Evolutionary conservation across 2,113 vertebrate species (phyloP), one percentile per base, ranked within the genome.

Genomic region (Varanus salvator): DNA sequence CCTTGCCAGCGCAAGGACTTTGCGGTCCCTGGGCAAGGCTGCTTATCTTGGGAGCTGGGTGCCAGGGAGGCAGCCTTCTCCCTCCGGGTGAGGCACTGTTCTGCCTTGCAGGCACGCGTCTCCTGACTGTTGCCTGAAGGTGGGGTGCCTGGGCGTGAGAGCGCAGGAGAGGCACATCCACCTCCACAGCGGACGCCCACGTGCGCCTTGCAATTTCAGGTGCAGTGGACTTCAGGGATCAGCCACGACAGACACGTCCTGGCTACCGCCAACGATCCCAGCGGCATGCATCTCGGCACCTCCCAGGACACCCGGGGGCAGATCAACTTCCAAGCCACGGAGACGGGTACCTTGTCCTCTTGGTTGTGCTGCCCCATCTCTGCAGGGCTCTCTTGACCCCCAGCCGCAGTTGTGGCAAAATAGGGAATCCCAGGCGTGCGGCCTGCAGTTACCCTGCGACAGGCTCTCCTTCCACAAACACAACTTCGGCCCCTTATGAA

Each of bases 161-260:
- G 19, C 17, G 15, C 54, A 5, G 60, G 60, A 15, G 17, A 4
- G 60, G 60, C 17, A 3, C 5, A 4, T 19, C 60, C 19, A 64
- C 17, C 60, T 0, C 60, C 60, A 9, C 3, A 19, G 15, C 3
- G 38, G 38, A 44, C 38, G 60, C 60, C 5, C 57, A 60, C 14
- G 44, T 75, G 66, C 89, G 17, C 93, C 52, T 96, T 54, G 94
- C 50, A 85, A 83, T 60, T 90, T 34, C 92, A 99, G 99, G 98
- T 99, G 68, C 98, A 99, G 96, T 97, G 98, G 96, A 97, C 96
- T 0, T 97, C 98, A 0, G 99, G 99, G 3, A 92, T 99, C 1
- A 97, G 95, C 89, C 97, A 97, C 17, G 96, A 97, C 94, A 95
- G 97, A 87, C 95, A 97, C 72, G 93, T 99, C 92, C 94, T 97